Base-by-base conservation (phyloP, 1,140 invertebrate species). In the Formica exsecta region DNA sequence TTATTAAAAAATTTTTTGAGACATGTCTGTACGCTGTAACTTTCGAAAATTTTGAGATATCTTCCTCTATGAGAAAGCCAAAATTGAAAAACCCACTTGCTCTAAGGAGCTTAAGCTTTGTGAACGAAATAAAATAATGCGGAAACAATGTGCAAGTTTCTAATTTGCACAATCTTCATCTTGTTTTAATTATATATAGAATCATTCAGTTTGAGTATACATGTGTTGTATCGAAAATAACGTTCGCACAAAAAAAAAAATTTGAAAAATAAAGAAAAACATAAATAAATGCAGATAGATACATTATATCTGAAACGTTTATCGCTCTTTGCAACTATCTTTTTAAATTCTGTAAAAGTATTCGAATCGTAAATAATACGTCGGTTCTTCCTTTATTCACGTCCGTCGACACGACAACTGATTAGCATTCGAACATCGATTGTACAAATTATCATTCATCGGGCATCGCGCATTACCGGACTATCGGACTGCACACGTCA, bases 391-490 rank as follows among this genome's bases (percentile, higher is more conserved):
- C 5, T 44, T 54, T 57, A 48, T 68, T 38, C 32, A n/a, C 32
- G 11, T 16, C 13, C 9, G 38, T 57, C 25, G 16, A n/a, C 48
- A 44, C 25, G 13, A 32, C 48, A 22, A 5, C 57, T 29, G 22
- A 59, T 59, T 29, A 59, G 22, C 32, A 76, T 73, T 65, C 44
- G 51, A 74, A 1, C n/a, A 57, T 59, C 9, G 48, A 65, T 66
- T 6, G 6, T 66, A 19, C 41, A 9, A 51, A 65, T 79, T 51
- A 48, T 48, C 59, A 79, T 36, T 51, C 25, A 66, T 79, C 41
- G 48, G 44, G n/a, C 38, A 68, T 25, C 29, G 22, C 68, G 41
- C 32, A 51, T 65, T 65, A 44, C 11, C 61, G 32, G 66, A 29
- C 25, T 48, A 44, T 65, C 29, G 22, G 25, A 19, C 51, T 29